phyloP scores from a whole-genome alignment of 1,140 invertebrate species.

The Daktulosphaira vitifoliae region DNA sequence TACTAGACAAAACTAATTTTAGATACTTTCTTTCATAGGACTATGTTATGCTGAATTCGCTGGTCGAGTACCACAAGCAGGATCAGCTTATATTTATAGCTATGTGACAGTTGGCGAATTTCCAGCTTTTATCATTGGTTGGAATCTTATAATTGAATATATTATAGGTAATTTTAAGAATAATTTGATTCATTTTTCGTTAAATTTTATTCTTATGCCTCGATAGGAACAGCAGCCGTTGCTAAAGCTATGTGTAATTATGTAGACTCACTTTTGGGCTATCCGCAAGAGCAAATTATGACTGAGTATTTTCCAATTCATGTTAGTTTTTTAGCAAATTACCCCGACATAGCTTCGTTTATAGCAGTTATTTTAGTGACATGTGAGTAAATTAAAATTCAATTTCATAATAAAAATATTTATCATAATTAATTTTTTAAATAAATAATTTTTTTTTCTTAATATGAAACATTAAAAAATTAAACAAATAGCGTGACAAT shows the following conservation, averaged over 20 bases:
- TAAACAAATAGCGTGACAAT: background rate
- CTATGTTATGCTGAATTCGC: constrained; percentile 83
- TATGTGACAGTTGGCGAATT: constrained; percentile 81
- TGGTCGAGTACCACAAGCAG: constrained; percentile 72
- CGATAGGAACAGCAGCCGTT: constrained; percentile 56
- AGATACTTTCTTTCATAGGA: constrained; percentile 44
- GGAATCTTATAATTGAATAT: constrained; percentile 86
- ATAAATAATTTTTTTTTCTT: too few relatives aligned
- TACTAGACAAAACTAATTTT: too few relatives aligned
- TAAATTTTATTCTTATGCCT: constrained; percentile 43
- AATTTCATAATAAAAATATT: too few relatives aligned
- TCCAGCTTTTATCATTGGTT: constrained; percentile 69
- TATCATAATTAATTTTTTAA: too few relatives aligned
- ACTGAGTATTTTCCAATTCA: constrained; percentile 50
- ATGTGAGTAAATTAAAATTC: constrained; percentile 47
- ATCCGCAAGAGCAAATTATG: constrained; percentile 54
- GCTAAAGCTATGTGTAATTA: constrained; percentile 65
- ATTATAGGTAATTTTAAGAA: constrained; percentile 62
- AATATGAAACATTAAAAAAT: background rate
- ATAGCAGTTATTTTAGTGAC: constrained; percentile 51
- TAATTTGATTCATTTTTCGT: constrained; percentile 43
- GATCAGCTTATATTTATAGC: constrained; percentile 79
- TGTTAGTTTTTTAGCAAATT: constrained; percentile 50
- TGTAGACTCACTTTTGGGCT: constrained; percentile 55
- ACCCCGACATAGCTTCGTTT: constrained; percentile 61